phyloP scores from a whole-genome alignment of 2,888 invertebrate genomes.

The Herminia tarsipennalis region DNA sequence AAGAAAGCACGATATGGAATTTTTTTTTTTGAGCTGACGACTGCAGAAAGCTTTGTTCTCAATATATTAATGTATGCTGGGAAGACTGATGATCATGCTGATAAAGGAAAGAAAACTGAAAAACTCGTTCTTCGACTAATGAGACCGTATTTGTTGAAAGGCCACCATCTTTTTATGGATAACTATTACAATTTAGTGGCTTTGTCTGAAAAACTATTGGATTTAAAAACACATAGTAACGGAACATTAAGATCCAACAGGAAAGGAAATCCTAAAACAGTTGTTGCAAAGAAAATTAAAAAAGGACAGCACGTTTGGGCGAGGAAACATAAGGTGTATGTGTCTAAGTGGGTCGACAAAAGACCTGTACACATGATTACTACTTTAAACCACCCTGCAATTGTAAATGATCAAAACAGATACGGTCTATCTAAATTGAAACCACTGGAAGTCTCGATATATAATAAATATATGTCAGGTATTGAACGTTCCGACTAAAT shows the following conservation, averaged over 20 bases:
- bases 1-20: no score
- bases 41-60: no score
- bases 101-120: no score
- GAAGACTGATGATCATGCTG: no score
- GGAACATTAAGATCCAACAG: neutral
- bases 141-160: conserved; percentile 3
- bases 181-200: no score
- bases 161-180: conserved; percentile 9
- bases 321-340: conserved; percentile 45
- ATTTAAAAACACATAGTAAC: neutral
- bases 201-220: neutral
- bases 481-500: neutral
- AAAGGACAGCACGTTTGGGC: conserved; percentile 47
- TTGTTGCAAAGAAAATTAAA: conserved; percentile 38
- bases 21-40: no score
- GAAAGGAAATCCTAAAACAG: conserved; percentile 33
- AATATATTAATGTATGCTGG: no score
- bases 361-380: conserved; percentile 46
- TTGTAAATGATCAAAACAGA: neutral
- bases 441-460: neutral
- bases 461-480: neutral
- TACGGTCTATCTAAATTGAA: neutral
- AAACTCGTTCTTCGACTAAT: conserved; percentile 11
- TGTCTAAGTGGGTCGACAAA: conserved; percentile 47
- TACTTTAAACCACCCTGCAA: conserved; percentile 39